phyloP scores from a whole-genome alignment of 2,888 invertebrate genomes.

The Trisateles emortualis region DNA sequence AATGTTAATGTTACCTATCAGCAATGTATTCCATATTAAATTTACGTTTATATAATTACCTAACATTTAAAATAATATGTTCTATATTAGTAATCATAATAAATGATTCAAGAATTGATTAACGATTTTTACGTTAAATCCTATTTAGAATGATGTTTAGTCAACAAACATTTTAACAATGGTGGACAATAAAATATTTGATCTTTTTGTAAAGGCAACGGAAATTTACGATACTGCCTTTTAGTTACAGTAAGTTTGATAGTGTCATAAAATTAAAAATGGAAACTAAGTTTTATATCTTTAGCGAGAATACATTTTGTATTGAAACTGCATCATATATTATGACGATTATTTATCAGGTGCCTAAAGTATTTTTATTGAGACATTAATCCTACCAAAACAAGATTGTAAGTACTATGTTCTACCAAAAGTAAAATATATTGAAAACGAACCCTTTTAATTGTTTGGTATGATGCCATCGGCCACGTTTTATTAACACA shows the following conservation, averaged over 20 bases:
- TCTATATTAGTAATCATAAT: no score
- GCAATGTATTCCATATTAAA: conserved; percentile 22
- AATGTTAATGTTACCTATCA: conserved; percentile 25
- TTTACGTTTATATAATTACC: conserved; percentile 17
- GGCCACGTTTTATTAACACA: no score
- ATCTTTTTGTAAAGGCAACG: conserved; percentile 36
- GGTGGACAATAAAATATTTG: conserved; percentile 36
- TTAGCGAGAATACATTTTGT: conserved; percentile 43
- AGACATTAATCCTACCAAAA: conserved; percentile 22
- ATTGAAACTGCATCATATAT: conserved; percentile 38
- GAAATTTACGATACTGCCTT: conserved; percentile 44
- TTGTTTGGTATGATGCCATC: no score
- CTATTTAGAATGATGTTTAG: conserved; percentile 23
- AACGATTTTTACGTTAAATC: no score
- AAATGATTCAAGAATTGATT: no score
- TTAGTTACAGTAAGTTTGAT: conserved; percentile 47
- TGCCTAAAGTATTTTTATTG: conserved; percentile 42
- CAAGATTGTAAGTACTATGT: no score
- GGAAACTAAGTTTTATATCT: conserved; percentile 51
- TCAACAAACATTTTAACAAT: conserved; percentile 34
- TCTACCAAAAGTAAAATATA: no score
- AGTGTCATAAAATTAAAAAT: conserved; percentile 51
- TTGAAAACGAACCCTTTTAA: no score
- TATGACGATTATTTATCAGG: conserved; percentile 44
- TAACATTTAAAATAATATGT: background rate